Evolutionary conservation across 2,113 vertebrate species (phyloP).

Genomic region (Azemiops feae): DNA sequence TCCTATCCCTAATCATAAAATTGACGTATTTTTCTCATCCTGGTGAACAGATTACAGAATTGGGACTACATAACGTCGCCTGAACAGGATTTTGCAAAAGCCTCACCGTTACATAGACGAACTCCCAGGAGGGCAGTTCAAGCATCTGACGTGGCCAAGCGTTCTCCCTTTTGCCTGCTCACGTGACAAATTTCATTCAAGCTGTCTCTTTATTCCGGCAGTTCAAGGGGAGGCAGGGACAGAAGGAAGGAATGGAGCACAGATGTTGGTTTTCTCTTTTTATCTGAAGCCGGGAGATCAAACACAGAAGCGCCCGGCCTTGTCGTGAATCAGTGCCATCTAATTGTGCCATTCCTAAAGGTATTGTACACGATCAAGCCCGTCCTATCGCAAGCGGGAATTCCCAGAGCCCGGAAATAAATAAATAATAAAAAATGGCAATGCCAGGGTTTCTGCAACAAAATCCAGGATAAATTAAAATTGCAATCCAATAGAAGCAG

Average conservation of each 20-base stretch:
- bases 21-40: background rate
- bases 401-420: background rate
- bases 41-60: too few relatives aligned
- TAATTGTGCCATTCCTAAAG: slow-evolving; percentile 10
- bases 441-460: background rate
- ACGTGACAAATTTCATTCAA: background rate
- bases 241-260: background rate
- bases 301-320: background rate
- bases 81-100: background rate
- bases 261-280: background rate
- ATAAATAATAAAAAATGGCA: background rate
- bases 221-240: background rate
- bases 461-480: background rate
- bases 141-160: background rate
- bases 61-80: background rate
- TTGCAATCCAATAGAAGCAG: background rate
- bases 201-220: background rate
- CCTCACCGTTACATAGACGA: too few relatives aligned
- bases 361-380: background rate
- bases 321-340: background rate
- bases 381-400: background rate
- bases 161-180: background rate
- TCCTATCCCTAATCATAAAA: too few relatives aligned
- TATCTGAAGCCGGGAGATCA: background rate
- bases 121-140: background rate